A percentile compares a stretch with the other conserved stretches of the same genome.
phyloP scores from a whole-genome alignment of 1,140 invertebrate species.

The Drosophila littoralis region DNA sequence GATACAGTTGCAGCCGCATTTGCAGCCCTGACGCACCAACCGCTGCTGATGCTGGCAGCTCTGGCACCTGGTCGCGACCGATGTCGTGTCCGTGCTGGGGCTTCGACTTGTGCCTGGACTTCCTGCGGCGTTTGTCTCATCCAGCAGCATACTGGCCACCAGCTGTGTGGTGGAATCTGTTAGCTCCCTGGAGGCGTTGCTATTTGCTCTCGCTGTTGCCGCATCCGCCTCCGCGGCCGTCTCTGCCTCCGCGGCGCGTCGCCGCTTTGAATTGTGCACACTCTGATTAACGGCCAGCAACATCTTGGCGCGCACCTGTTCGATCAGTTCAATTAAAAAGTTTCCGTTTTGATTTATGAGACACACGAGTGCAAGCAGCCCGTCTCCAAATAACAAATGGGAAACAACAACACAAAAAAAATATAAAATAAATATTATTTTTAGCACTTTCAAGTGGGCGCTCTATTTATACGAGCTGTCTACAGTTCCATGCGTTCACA shows the following conservation, averaged over 20 bases:
- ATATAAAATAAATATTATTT: constrained; percentile 31
- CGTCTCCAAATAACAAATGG: not conserved
- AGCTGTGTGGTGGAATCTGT: constrained; percentile 57
- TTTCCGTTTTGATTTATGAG: constrained; percentile 57
- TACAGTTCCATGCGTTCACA: not conserved
- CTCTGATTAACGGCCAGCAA: constrained; percentile 80
- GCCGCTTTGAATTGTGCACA: constrained; percentile 54
- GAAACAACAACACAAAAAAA: not conserved
- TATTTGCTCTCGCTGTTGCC: constrained; percentile 1
- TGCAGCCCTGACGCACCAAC: constrained; percentile 4
- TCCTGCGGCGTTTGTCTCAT: constrained; percentile 1
- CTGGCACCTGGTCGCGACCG: constrained; percentile 10
- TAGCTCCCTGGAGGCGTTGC: constrained; percentile 7
- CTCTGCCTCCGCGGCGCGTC: constrained; percentile 22
- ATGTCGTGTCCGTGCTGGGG: no score
- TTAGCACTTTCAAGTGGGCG: constrained; percentile 43
- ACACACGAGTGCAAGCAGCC: constrained; percentile 46
- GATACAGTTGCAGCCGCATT: constrained; percentile 42
- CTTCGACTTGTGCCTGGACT: no score
- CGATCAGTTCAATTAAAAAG: constrained; percentile 29
- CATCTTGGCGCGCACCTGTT: constrained; percentile 59
- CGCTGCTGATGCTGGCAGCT: constrained; percentile 21
- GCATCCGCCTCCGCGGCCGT: not conserved
- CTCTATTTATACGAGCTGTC: constrained; percentile 28
- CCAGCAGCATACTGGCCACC: constrained; percentile 31